Base-by-base conservation (phyloP, 1,140 invertebrate species). In the Zaprionus davidi region DNA sequence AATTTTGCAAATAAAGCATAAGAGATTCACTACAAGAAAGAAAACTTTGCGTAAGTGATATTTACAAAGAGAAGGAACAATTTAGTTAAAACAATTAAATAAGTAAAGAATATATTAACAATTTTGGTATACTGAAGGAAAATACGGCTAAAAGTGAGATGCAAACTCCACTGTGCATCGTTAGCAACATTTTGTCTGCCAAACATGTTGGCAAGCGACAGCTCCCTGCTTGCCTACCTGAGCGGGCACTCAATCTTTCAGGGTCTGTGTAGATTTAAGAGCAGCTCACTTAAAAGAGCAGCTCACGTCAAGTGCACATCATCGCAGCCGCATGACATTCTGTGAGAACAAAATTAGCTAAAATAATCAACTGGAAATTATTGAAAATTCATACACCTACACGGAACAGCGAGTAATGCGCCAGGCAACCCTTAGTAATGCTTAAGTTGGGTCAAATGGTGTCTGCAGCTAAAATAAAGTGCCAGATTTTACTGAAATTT, bases 181-280 rank as follows among this genome's bases (percentile, higher is more conserved):
- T 78, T 90, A 79, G 84, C 85, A 90, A 76, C 84, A 87, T 81
- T 87, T 90, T 83, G 74, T 84, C 75, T 84, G 58, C 68, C 71
- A 66, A 77, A 71, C 60, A 71, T 76, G 59, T 76, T 71, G 68
- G n/a, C 77, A 76, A 83, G 80, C 71, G 78, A 77, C 69, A 82
- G 76, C 24, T 78, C 41, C 46, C 60, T 58, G 34, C 44, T 1
- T 20, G 20, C 20, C 62, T 70, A 71, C 38, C 31, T 57, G 59
- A 67, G 67, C 60, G 68, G 76, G 64, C 74, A 87, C 67, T 87
- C 81, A 83, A 88, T 84, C 73, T 81, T 81, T 76, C 77, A 82
- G 60, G 55, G 60, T 46, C 44, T 38, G 20, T 38, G 20, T 38
- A 36, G 28, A 69, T 78, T 74, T 78, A 84, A 59, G 79, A 69